Percentiles rank a stretch among this genome's conserved stretches.
Conservation (phyloP, 2,113 vertebrate species). For the Periophthalmus modestus region DNA sequence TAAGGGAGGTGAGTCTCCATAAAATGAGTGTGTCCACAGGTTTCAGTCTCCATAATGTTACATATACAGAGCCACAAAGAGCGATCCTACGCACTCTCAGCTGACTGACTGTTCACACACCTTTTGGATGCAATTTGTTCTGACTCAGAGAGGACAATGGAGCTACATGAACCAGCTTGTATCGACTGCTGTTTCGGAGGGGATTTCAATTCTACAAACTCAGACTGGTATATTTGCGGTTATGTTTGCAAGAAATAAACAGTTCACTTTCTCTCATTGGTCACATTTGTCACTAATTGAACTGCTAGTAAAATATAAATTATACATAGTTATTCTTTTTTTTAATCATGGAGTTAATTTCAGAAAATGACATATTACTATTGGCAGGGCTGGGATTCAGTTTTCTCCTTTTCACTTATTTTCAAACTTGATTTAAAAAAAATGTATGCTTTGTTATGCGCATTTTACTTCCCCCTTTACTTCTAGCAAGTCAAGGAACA, state of each 20-base stretch:
- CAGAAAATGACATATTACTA: not conserved
- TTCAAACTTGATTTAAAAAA: no score
- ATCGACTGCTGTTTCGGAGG: not conserved
- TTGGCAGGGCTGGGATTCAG: no score
- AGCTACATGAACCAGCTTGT: conserved; percentile 32
- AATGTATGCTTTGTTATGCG: no score
- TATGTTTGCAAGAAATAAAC: not conserved
- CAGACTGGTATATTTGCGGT: not conserved
- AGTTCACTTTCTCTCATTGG: not conserved
- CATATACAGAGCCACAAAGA: not conserved
- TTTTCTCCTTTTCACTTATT: no score
- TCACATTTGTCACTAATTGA: not conserved
- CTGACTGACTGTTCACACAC: conserved; percentile 39
- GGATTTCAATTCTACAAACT: conserved; percentile 2
- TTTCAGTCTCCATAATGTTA: no score
- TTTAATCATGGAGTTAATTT: no score
- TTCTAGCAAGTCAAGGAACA: no score
- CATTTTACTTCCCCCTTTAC: no score
- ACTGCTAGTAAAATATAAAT: no score
- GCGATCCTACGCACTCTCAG: conserved; percentile 19
- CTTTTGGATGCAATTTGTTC: conserved; percentile 28
- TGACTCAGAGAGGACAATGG: conserved; percentile 39
- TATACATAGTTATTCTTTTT: no score
- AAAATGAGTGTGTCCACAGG: no score
- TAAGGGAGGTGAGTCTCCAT: no score